Evolutionary conservation across 30 jellyfish, hydroid and myxozoan species (phyloP), one percentile per base, ranked within the genome.

Genomic region (Aurelia coerulea): DNA sequence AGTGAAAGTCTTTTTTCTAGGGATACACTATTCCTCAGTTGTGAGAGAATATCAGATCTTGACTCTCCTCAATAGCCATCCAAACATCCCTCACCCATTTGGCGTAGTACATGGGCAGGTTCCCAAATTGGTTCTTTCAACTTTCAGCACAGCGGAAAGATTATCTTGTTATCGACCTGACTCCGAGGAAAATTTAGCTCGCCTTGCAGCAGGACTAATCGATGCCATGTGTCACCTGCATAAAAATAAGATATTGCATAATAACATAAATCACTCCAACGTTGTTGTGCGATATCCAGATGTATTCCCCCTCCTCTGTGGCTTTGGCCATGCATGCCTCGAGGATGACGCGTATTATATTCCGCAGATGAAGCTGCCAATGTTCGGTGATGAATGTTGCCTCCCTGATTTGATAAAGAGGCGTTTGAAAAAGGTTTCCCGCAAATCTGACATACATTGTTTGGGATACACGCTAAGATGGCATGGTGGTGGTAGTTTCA

Each of bases 11-110:
- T 67, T 19, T 37, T 67, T 19, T 37, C 53, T 6, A 4, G 53
- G 53, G 53, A 34, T 18, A 7, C 78, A 10, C n/a, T 46, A 17
- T 46, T 15, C 34, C n/a, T 19, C 41, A 19, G 41, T 67, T 37
- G 78, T 67, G 78, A 67, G n/a, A 67, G 78, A 67, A 67, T 5
- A 18, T 49, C 78, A 67, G 78, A 67, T 67, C 14, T 67, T 67
- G 78, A 67, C 35, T 67, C 35, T 67, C 15, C 42, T 33, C 35
- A 67, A 49, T 33, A n/a, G 78, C 78, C 78, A 67, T 67, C 78
- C 78, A 3, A 67, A 67, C 78, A 67, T 67, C 42, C 78, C 78
- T 67, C 42, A 67, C 56, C 78, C 78, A 5, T 67, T 19, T 67
- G 78, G 78, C n/a, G 53, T 67, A 18, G 78, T 67, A 5, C 53